These are phyloP conservation scores for Ceriagrion tenellum DNA, from an alignment of 2,888 invertebrate genomes.

Conservation along the genomic window DNA sequence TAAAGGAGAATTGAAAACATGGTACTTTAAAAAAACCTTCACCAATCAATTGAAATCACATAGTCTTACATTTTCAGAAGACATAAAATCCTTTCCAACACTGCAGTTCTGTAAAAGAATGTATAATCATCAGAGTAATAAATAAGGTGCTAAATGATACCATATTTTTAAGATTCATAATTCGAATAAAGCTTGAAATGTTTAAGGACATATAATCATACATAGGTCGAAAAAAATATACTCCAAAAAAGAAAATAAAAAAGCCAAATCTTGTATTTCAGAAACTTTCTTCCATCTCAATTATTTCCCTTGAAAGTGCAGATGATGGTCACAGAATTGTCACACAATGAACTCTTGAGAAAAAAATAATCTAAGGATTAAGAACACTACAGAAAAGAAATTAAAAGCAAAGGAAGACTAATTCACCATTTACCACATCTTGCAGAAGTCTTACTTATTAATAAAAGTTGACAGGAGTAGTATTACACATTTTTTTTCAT, in stretches of 20 bases:
- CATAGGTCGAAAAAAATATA: too few species aligned
- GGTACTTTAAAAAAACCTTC: not conserved
- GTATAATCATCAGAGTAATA: not conserved
- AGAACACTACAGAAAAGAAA: too few species aligned
- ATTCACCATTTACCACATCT: too few species aligned
- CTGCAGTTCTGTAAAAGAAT: conserved; percentile 67
- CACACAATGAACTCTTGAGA: too few species aligned
- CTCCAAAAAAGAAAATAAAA: not conserved
- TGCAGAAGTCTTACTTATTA: too few species aligned
- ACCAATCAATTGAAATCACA: conserved; percentile 3
- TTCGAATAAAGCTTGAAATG: not conserved
- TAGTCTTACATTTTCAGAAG: conserved; percentile 63
- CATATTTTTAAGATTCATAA: not conserved
- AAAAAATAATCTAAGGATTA: too few species aligned
- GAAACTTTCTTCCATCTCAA: too few species aligned
- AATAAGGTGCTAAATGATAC: not conserved
- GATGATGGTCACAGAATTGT: too few species aligned
- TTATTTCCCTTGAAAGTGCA: not conserved
- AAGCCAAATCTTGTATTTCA: conserved; percentile 31
- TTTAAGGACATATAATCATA: not conserved
- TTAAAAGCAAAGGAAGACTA: too few species aligned
- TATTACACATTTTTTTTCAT: too few species aligned
- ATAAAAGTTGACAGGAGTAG: too few species aligned
- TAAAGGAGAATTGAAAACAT: not conserved
- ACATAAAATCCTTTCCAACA: conserved; percentile 45